A percentile compares a stretch with the other conserved stretches of the same genome.
These are phyloP conservation scores for Catharus ustulatus DNA, from an alignment of 2,797 vertebrate species.

Conservation along the genomic window DNA sequence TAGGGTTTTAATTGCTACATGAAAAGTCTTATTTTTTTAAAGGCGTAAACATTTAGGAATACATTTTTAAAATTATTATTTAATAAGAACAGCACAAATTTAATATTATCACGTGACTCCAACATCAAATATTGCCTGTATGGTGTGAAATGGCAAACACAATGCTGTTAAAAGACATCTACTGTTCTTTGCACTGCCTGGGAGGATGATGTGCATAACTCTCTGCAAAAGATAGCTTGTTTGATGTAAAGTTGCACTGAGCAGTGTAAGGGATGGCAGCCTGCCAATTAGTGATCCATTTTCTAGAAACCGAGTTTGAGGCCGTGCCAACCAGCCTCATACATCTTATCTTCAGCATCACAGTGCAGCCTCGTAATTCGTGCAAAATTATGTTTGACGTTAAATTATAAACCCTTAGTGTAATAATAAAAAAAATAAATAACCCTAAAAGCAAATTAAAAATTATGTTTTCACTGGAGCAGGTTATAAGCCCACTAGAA, in stretches of 20 bases:
- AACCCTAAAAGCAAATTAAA: conserved; percentile 83
- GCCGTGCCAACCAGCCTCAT: conserved; percentile 69
- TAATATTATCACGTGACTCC: neutral
- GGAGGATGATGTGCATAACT: conserved; percentile 3
- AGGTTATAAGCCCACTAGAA: conserved; percentile 80
- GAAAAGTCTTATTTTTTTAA: neutral
- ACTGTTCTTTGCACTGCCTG: neutral
- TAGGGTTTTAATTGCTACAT: conserved; percentile 54
- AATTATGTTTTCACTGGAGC: conserved; percentile 84
- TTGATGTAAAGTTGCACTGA: conserved; percentile 58
- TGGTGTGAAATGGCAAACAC: neutral
- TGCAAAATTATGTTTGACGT: conserved; percentile 82
- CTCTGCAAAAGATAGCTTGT: conserved; percentile 46
- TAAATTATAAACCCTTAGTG: conserved; percentile 82
- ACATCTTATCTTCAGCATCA: conserved; percentile 78
- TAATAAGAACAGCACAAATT: neutral
- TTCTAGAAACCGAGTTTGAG: conserved; percentile 76
- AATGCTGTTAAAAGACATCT: neutral
- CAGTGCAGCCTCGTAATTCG: conserved; percentile 74
- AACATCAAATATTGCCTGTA: neutral
- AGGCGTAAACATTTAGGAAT: neutral
- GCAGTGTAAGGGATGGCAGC: conserved; percentile 69
- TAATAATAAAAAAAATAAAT: conserved; percentile 85
- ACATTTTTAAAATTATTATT: neutral
- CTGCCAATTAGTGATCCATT: conserved; percentile 78